Base-by-base conservation (phyloP, 2,113 vertebrate genomes). In the Empidonax traillii region DNA sequence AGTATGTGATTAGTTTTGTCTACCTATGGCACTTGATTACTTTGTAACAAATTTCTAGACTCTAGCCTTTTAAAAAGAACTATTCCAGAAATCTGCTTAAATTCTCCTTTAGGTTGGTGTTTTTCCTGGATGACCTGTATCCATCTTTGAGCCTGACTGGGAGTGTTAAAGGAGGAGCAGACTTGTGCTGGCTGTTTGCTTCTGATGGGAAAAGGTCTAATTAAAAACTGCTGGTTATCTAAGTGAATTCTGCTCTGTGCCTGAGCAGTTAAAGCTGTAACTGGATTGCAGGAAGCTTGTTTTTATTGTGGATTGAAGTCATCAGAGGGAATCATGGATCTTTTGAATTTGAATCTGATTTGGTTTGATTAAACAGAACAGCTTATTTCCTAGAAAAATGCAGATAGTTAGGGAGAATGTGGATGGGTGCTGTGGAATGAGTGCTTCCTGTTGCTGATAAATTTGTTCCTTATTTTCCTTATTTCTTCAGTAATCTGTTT, bases 11-110 rank as follows among this genome's bases (percentile, higher is more conserved):
- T 59, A 30, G 31, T 61, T 93, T 80, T 93, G 30, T 43, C 44
- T 89, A 22, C 37, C 7, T 44, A 14, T 27, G 76, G 20, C 53
- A 89, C 11, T 14, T 51, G 65, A 24, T 87, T 78, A 65, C 37
- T 81, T 77, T 78, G 47, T 87, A 79, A 68, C 43, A 82, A 37
- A 67, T 51, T 72, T 91, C 33, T 30, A 35, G 25, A 43, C 76
- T 86, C 33, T 24, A 68, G 69, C 53, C 71, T 89, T 92, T 61
- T 56, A 87, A 77, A 84, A 91, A 90, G 43, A 86, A 69, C 58
- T 62, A n/a, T 83, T 91, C 41, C 17, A 89, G 44, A 68, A 94
- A 55, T 77, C 14, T 10, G 8, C 72, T 85, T 39, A 43, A 80
- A 21, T 82, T 82, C 15, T 39, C 0, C 41, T 59, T 59, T 25